Evolutionary conservation across 2,113 vertebrate species (phyloP), one percentile per base, ranked within the genome.

Genomic region (Vireo altiloquus): DNA sequence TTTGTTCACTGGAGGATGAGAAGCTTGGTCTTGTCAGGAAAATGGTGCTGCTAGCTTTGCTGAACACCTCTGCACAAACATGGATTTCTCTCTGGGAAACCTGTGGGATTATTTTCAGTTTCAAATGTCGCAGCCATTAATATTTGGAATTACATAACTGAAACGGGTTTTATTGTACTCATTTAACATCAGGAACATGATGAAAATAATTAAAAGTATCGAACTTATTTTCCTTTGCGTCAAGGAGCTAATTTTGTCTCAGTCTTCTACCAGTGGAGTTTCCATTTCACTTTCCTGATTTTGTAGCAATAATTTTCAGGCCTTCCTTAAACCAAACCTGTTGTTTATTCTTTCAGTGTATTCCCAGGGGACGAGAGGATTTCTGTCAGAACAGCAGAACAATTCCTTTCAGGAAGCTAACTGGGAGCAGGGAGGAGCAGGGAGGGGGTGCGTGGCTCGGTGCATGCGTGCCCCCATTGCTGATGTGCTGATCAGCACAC

Each of bases 21-120:
- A 50, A 42, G 7, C 30, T 8, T 8, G 47, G 40, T 33, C 27
- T 33, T 2, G 5, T 4, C 0, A 0, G 6, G 49, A 35, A 79
- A 30, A 3, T 2, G 1, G 50, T 0, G 0, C 57, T 76, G n/a
- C 69, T 57, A 59, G 66, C 42, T 15, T 42, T 0, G 4, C 59
- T 27, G 39, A 8, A 1, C 5, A 10, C 25, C 8, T 31, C 25
- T 30, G 84, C 42, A 13, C 49, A 44, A 14, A 9, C 25, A 1
- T 1, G 11, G 39, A 11, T 35, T 65, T 87, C 72, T 53, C 19
- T 72, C 68, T 40, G 30, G 47, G 70, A 37, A 71, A 27, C 42
- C 81, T 18, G 10, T 15, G 39, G 59, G 75, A 39, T 68, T 57
- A 31, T 82, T 60, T 91, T 79, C 53, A 59, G 19, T 37, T 68